Percentiles rank a stretch among this genome's conserved stretches.
Evolutionary conservation across 53 echinoderm and acorn worm species (phyloP).

Genomic region (Henricia sp.): DNA sequence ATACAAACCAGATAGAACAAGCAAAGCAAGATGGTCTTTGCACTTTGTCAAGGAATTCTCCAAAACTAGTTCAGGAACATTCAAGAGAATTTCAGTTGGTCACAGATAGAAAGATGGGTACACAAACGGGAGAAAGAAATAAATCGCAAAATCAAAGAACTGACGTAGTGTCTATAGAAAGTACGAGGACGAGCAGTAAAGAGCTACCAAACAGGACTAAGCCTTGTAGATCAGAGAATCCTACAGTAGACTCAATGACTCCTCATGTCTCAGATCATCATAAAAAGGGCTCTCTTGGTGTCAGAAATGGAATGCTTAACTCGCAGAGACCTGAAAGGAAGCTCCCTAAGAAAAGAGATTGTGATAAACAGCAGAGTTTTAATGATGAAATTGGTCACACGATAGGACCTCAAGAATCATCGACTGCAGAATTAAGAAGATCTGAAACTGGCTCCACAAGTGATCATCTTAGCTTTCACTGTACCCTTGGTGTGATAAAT

Average conservation of each 20-base stretch:
- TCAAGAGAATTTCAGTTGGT: not conserved
- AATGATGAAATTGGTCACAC: not conserved
- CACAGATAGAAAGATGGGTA: not conserved
- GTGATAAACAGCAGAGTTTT: not conserved
- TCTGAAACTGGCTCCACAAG: slow-evolving; percentile 20
- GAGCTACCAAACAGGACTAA: slow-evolving; percentile 4
- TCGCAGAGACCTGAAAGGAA: not conserved
- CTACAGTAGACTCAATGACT: not conserved
- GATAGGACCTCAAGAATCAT: not conserved
- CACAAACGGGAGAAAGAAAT: not conserved
- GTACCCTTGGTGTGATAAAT: slow-evolving; percentile 8
- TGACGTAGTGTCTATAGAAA: not conserved
- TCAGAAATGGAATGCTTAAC: slow-evolving; percentile 14
- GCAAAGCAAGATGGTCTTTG: not conserved
- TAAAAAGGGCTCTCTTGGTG: not conserved
- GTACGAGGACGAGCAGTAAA: too few species aligned
- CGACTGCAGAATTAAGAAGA: slow-evolving; percentile 5
- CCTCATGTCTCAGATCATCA: not conserved
- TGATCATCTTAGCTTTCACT: slow-evolving; percentile 22
- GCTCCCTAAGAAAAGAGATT: not conserved
- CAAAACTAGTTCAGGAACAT: not conserved
- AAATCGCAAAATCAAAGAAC: not conserved
- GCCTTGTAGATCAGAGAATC: not conserved
- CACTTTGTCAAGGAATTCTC: not conserved
- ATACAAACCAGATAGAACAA: not conserved